These are phyloP conservation scores for Cryptosula pallasiana DNA, from an alignment of 2,888 invertebrate genomes.

Conservation along the genomic window DNA sequence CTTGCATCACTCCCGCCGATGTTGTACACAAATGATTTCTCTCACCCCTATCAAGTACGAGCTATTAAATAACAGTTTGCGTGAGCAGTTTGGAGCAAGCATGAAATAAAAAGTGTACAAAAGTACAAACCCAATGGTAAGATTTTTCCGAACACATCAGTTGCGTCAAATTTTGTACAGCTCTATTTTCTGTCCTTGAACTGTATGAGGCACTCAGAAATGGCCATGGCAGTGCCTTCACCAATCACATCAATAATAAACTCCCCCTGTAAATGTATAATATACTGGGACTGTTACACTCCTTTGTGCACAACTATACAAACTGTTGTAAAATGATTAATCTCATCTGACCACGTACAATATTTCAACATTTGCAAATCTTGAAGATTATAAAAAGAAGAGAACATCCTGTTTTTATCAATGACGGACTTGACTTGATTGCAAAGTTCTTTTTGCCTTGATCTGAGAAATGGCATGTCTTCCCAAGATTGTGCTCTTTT, in stretches of 20 bases:
- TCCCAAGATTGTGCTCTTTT: conserved; percentile 66
- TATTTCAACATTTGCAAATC: too few relatives aligned
- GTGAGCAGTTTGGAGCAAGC: too few relatives aligned
- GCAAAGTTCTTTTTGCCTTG: conserved; percentile 68
- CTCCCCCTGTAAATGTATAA: conserved; percentile 59
- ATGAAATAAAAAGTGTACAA: too few relatives aligned
- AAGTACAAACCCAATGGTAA: conserved; percentile 48
- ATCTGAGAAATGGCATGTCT: conserved; percentile 65
- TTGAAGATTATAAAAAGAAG: too few relatives aligned
- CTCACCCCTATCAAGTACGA: conserved; percentile 76
- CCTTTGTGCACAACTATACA: too few relatives aligned
- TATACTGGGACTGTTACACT: too few relatives aligned
- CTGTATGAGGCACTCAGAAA: conserved; percentile 85
- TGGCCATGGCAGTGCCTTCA: conserved; percentile 72
- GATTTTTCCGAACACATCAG: conserved; percentile 77
- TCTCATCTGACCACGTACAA: too few relatives aligned
- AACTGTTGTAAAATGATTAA: too few relatives aligned
- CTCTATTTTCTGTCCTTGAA: conserved; percentile 84
- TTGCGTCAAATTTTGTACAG: conserved; percentile 74
- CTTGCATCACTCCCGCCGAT: conserved; percentile 81
- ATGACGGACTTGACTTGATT: conserved; percentile 47
- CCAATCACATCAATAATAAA: conserved; percentile 63
- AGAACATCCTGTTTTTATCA: too few relatives aligned
- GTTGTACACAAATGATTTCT: conserved; percentile 84
- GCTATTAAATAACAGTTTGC: too few relatives aligned